Evolutionary conservation across 2,888 invertebrate genomes (phyloP), one percentile per base, ranked within the genome.

Genomic region (Acrobasis repandana): DNA sequence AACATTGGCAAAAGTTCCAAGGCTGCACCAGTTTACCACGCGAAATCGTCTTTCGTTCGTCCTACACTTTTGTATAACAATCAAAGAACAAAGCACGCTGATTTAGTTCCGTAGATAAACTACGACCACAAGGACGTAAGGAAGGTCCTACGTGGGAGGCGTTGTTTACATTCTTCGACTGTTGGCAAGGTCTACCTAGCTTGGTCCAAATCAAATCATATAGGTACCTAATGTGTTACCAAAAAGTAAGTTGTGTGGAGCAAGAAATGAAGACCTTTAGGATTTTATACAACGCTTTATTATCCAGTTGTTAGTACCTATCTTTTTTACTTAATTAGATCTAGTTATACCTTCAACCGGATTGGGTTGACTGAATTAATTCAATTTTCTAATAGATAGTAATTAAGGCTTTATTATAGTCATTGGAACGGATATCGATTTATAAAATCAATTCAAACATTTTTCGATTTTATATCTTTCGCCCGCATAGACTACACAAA

Each of bases 21-120:
- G 38, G 38, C n/a, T 38, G 34, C 16, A 10, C 52, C 38, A 47
- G n/a, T 61, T 74, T 71, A 77, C 81, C 79, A 82, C 80, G 79
- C 81, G 81, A 80, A 82, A 80, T 69, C 76, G 65, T 62, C 80
- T 77, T 70, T 73, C 77, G 50, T 70, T 73, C 77, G 50, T 51
- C 49, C 60, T 50, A 63, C 65, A 49, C 56, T 61, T 56, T 56
- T 62, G 62, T 62, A 56, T 66, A 38, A 2, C 9, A 71, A 56
- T 58, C n/a, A n/a, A n/a, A n/a, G n/a, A 67, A 70, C 65, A 68
- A 62, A 70, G 58, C 67, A 61, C 64, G 63, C 62, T 54, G 48
- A 36, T 51, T 34, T 60, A 63, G 61, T 60, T 73, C 69, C 65
- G 61, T 58, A 62, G 65, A 67, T 65, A 66, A 61, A 65, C 65